These are phyloP conservation scores for Pseudococcus viburni DNA, from an alignment of 2,888 invertebrate genomes.

Conservation along the genomic window DNA sequence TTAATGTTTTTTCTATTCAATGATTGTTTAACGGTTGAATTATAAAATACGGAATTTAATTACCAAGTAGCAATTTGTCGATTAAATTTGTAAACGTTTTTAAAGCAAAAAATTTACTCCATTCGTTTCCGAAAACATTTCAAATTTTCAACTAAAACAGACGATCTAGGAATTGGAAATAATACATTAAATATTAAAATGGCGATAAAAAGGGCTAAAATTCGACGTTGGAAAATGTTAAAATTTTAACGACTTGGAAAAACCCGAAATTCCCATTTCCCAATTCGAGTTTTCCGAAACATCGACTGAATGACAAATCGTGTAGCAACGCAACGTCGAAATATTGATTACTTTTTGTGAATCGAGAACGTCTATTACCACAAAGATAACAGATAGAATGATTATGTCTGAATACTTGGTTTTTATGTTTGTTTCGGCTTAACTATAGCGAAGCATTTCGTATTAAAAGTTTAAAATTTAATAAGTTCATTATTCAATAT, in stretches of 20 bases:
- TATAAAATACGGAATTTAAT: no score
- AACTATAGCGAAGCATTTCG: background rate
- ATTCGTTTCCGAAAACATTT: no score
- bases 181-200: background rate
- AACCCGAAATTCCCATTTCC: background rate
- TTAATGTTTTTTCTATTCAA: background rate
- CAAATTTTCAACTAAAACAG: no score
- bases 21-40: background rate
- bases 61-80: no score
- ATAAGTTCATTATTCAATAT: slow-evolving; percentile 8
- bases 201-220: background rate
- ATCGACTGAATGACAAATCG: background rate
- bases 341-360: slow-evolving; percentile 13
- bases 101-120: no score
- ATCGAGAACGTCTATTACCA: background rate
- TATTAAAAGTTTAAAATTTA: background rate
- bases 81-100: no score
- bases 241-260: background rate
- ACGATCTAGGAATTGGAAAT: no score
- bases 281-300: background rate
- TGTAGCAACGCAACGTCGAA: slow-evolving; percentile 10
- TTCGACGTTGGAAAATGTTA: background rate
- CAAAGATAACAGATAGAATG: slow-evolving; percentile 27
- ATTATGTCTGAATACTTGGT: background rate
- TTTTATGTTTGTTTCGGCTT: background rate